Evolutionary conservation across 64 coral and sea anemone species (phyloP).

Genomic region (Hydrozoanthus tunicans): DNA sequence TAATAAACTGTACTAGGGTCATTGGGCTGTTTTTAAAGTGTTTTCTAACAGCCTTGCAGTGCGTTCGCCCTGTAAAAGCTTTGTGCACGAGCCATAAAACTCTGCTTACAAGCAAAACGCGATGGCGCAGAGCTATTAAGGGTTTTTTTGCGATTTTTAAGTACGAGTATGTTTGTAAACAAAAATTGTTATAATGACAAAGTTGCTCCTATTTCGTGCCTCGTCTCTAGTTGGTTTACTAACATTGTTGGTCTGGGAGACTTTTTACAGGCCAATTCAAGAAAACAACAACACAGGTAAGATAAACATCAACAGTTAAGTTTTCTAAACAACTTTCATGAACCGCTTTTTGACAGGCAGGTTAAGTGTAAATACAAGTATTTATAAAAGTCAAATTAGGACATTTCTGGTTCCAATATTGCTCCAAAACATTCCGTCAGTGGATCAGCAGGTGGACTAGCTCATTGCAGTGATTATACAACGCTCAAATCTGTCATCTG

Average conservation of each 20-base stretch:
- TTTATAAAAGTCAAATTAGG: background rate
- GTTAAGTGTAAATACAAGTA: background rate
- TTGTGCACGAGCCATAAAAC: background rate
- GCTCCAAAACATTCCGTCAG: conserved; percentile 18
- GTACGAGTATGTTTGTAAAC: conserved; percentile 54
- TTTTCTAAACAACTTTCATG: conserved; percentile 4
- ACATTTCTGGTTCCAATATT: background rate
- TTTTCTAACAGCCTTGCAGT: background rate
- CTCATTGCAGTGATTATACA: conserved; percentile 18
- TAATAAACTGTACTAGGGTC: conserved; percentile 53
- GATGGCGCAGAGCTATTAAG: background rate
- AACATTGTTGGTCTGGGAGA: conserved; percentile 39
- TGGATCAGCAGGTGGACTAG: background rate
- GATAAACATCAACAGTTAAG: background rate
- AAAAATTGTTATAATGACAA: conserved; percentile 27
- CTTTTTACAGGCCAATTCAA: conserved; percentile 30
- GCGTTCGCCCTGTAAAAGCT: background rate
- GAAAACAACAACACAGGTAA: conserved; percentile 53
- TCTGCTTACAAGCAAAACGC: background rate
- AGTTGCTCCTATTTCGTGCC: conserved; percentile 40
- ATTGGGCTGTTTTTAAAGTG: conserved; percentile 18
- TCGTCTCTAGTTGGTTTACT: conserved; percentile 21
- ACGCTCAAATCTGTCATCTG: conserved; percentile 20
- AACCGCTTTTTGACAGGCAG: background rate
- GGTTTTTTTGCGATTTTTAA: background rate